phyloP scores from a whole-genome alignment of 2,797 vertebrate species.

The Dryobates pubescens region DNA sequence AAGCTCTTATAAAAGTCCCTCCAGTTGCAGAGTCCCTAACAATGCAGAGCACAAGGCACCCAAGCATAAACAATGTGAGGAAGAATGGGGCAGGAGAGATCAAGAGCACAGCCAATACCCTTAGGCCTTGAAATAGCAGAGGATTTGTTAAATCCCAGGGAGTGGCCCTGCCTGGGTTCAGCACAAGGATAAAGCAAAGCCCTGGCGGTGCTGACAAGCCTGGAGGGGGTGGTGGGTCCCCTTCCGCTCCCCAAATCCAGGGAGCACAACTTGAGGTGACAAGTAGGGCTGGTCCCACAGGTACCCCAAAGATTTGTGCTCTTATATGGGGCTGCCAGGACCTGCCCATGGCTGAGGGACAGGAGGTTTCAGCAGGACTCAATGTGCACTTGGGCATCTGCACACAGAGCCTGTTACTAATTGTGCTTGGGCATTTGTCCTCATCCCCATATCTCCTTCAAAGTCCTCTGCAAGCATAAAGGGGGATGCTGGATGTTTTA shows the following conservation, averaged over 20 bases:
- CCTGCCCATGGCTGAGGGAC: neutral
- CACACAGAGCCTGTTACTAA: neutral
- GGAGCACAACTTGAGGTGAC: neutral
- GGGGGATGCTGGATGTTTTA: neutral
- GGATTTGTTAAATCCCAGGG: slow-evolving; percentile 48
- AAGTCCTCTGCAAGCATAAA: neutral
- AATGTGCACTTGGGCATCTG: neutral
- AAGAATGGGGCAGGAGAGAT: slow-evolving; percentile 11
- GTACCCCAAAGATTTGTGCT: neutral
- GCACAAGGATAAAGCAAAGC: slow-evolving; percentile 32
- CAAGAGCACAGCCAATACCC: neutral
- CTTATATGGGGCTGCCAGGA: rapidly evolving
- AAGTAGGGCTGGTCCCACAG: neutral
- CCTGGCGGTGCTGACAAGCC: neutral
- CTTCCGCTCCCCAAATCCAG: neutral
- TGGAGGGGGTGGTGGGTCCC: neutral
- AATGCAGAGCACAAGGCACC: neutral
- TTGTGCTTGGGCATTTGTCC: neutral
- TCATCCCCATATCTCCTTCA: neutral
- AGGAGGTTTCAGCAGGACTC: neutral
- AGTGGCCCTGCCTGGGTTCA: neutral
- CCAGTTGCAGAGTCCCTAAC: rapidly evolving
- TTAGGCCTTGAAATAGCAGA: neutral
- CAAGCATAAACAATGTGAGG: neutral
- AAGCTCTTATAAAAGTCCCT: neutral